Conservation (phyloP, 2,797 vertebrate species). For the Miichthys miiuy region DNA sequence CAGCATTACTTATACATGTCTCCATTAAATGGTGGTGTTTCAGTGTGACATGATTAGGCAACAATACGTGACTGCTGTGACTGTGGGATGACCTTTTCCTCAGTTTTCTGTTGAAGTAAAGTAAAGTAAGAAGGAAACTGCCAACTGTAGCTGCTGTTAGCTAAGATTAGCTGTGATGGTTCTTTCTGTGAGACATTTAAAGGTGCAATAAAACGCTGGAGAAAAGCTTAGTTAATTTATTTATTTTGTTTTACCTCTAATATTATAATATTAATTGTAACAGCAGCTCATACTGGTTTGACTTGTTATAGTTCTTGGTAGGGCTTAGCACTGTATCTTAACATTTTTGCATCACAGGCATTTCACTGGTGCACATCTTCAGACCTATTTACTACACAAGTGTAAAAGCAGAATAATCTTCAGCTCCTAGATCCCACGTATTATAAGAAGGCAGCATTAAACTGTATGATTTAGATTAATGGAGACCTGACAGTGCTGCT, state of each 20-base stretch:
- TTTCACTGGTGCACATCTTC: constrained; percentile 30
- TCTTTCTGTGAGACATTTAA: not conserved
- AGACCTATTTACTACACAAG: constrained; percentile 11
- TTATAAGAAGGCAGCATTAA: constrained; percentile 22
- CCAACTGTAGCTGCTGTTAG: not conserved
- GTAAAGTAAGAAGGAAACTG: not conserved
- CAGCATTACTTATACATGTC: not conserved
- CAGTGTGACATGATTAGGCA: not conserved
- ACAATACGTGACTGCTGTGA: not conserved
- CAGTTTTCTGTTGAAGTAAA: not conserved
- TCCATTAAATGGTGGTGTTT: not conserved
- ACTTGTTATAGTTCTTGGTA: constrained; percentile 41
- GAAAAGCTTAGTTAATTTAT: not conserved
- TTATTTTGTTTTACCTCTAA: constrained; percentile 1
- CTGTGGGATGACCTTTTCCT: not conserved
- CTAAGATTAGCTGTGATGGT: not conserved
- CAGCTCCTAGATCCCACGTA: constrained; percentile 2
- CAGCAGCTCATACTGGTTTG: constrained; percentile 41
- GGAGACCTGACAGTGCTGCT: not conserved
- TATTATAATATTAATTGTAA: constrained; percentile 44
- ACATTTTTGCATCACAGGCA: constrained; percentile 18
- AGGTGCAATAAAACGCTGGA: not conserved
- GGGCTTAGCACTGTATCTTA: constrained; percentile 32
- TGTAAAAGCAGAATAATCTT: constrained; percentile 38
- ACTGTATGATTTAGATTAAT: constrained; percentile 3